Conservation (phyloP, 1,140 invertebrate genomes). For the Charaxes varanes region DNA sequence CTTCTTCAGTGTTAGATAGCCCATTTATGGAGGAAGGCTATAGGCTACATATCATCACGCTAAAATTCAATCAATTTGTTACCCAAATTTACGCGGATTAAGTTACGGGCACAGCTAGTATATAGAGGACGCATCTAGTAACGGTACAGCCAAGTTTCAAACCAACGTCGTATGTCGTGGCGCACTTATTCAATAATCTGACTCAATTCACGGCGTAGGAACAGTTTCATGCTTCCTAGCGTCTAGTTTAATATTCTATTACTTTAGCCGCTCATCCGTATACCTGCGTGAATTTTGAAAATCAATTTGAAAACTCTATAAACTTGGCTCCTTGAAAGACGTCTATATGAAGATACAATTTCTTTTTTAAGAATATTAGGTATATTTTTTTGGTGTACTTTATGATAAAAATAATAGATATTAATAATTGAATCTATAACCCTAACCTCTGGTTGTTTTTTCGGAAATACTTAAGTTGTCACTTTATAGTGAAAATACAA, state of each 20-base stretch:
- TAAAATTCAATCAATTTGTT: too few relatives aligned
- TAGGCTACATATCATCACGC: too few relatives aligned
- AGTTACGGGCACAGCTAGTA: background rate
- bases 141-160: constrained; percentile 6
- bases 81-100: background rate
- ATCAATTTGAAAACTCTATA: constrained; percentile 2
- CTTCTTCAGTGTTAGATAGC: too few relatives aligned
- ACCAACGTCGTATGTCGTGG: constrained; percentile 34
- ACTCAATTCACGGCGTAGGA: constrained; percentile 52
- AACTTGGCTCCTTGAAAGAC: background rate
- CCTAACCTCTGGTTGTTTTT: too few relatives aligned
- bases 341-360: too few relatives aligned
- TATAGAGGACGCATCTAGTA: constrained; percentile 9
- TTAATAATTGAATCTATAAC: too few relatives aligned
- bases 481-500: too few relatives aligned
- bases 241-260: constrained; percentile 57
- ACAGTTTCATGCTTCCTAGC: constrained; percentile 55
- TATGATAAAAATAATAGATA: too few relatives aligned
- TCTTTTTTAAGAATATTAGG: too few relatives aligned
- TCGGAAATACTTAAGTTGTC: too few relatives aligned
- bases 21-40: too few relatives aligned
- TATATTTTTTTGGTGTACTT: too few relatives aligned
- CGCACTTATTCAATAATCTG: constrained; percentile 61
- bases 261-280: constrained; percentile 21
- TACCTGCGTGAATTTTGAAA: constrained; percentile 11